Evolutionary conservation across 2,797 vertebrate species (phyloP).

Genomic region (Sebastes matsubarae): DNA sequence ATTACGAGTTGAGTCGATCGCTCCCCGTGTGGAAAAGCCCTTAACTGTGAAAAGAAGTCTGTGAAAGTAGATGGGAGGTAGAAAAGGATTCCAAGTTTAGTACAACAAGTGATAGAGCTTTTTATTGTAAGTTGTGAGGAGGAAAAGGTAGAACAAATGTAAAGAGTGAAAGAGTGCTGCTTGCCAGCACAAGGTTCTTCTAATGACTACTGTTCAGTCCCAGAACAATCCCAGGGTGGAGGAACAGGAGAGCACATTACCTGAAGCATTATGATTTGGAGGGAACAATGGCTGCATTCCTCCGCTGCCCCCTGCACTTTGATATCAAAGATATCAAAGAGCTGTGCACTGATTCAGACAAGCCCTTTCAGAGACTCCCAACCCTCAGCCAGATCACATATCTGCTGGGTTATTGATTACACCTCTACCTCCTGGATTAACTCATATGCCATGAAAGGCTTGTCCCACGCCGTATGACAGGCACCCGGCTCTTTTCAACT

Average conservation of each 20-base stretch:
- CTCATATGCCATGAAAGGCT: conserved; percentile 56
- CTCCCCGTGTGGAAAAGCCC: background rate
- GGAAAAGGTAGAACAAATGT: conserved; percentile 29
- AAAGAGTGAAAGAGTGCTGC: conserved; percentile 40
- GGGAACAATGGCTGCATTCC: conserved; percentile 80
- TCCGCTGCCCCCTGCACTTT: conserved; percentile 71
- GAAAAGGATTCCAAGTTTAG: conserved; percentile 9
- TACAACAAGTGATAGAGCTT: conserved; percentile 6
- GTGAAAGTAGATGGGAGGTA: background rate
- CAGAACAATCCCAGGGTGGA: conserved; percentile 45
- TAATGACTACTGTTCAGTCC: conserved; percentile 61
- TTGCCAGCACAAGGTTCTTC: conserved; percentile 51
- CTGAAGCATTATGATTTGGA: conserved; percentile 65
- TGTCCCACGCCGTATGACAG: conserved; percentile 43
- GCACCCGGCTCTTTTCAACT: conserved; percentile 39
- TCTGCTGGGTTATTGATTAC: conserved; percentile 76
- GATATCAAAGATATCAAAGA: conserved; percentile 83
- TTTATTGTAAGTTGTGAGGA: conserved; percentile 56
- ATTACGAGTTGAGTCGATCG: no score
- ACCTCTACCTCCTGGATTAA: conserved; percentile 67
- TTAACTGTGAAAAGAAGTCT: conserved; percentile 8
- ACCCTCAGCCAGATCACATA: conserved; percentile 68
- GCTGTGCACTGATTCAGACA: conserved; percentile 58
- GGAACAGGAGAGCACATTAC: conserved; percentile 48
- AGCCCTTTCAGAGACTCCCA: conserved; percentile 58